These are phyloP conservation scores for Channallabes apus DNA, from an alignment of 2,797 vertebrate genomes.

Conservation along the genomic window DNA sequence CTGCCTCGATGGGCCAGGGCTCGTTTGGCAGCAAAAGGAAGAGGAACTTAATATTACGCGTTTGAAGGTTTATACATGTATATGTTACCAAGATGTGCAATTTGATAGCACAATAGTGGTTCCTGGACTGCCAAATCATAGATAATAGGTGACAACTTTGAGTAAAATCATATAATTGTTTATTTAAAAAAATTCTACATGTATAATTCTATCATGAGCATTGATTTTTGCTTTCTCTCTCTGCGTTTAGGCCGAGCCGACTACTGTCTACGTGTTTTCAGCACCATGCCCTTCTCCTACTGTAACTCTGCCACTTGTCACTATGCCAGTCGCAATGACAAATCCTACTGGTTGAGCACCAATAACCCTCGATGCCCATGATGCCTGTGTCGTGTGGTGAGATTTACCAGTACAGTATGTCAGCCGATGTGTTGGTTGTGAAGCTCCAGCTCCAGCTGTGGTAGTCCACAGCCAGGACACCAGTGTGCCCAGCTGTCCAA, in stretches of 20 bases:
- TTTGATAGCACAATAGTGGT: neutral
- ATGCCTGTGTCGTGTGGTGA: conserved; percentile 70
- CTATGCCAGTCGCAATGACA: conserved; percentile 86
- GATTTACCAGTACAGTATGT: conserved; percentile 78
- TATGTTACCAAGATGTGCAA: neutral
- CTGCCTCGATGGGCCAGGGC: too few species aligned
- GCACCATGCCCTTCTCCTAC: conserved; percentile 89
- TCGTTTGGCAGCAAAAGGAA: too few species aligned
- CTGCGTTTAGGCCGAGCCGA: conserved; percentile 81
- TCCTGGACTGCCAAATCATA: neutral
- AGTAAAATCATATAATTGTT: neutral
- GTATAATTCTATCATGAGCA: neutral
- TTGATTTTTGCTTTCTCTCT: neutral
- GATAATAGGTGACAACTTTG: neutral
- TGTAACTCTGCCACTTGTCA: conserved; percentile 84
- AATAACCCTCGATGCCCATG: conserved; percentile 68
- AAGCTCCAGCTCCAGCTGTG: conserved; percentile 75
- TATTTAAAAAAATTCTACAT: neutral
- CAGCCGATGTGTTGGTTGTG: conserved; percentile 88
- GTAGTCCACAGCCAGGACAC: conserved; percentile 86
- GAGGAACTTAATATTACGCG: too few species aligned
- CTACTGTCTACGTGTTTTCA: conserved; percentile 87
- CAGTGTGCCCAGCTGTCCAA: conserved; percentile 74
- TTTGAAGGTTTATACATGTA: neutral
- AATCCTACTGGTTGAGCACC: conserved; percentile 90